Base-by-base conservation (phyloP, 2,888 invertebrate genomes). In the Artemia sinica region DNA sequence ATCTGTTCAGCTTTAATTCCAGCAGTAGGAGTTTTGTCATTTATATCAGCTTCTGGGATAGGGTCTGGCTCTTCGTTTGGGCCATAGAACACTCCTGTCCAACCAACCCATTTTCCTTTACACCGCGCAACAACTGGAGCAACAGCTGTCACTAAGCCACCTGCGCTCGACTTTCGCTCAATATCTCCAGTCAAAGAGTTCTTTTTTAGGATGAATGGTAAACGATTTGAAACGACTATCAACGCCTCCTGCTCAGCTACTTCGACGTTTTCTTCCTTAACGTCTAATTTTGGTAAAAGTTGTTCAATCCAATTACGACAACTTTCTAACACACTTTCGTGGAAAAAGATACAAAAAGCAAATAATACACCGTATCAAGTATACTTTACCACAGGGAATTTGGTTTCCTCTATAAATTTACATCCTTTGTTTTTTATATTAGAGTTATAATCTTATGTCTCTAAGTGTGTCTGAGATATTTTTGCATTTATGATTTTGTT, bases 141-240 rank as follows among this genome's bases (percentile, higher is more conserved):
- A 18, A 79, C 77, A 2, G 78, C 79, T 13, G 78, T 79, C n/a
- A 78, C 79, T 67, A 79, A 73, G 7, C 79, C 79, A 13, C 79
- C 79, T 28, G 28, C 28, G 78, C 91, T 91, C 76, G 91, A 88
- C 79, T 87, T 89, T 72, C 92, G 83, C 74, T 86, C 84, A 75
- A 91, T 81, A 66, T 83, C 81, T 66, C 86, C 86, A 71, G 86
- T 86, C 74, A 82, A 81, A 69, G 85, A 82, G 80, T 89, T 84
- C 76, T 87, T 83, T 76, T 84, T 85, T 72, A 92, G 81, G 72
- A 91, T 87, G 80, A 92, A 92, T 9, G 92, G 92, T 77, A 92
- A 80, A 74, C 92, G 82, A 80, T 92, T 92, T 73, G 91, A 91
- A 71, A 92, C 91, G 74, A 92, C 91, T 75, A 92, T 90, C 83